Conservation (phyloP, 2,797 vertebrate genomes). For the Acipenser oxyrinchus region DNA sequence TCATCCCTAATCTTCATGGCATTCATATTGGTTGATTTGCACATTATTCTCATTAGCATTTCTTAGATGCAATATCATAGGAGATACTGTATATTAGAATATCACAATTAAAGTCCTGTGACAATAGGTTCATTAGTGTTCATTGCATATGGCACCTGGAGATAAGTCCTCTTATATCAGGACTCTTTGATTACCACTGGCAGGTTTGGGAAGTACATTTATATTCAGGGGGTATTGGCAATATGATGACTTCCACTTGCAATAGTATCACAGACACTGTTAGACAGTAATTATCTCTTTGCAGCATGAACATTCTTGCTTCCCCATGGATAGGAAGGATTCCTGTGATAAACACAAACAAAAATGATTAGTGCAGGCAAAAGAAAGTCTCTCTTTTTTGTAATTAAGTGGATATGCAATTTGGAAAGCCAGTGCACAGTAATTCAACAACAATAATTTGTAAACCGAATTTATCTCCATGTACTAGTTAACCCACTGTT, state of each 20-base stretch:
- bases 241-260: slow-evolving; percentile 23
- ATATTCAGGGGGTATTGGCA: slow-evolving; percentile 21
- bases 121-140: neutral
- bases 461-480: no score
- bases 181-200: neutral
- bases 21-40: neutral
- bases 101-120: neutral
- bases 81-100: neutral
- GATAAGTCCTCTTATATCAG: neutral
- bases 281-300: slow-evolving; percentile 33
- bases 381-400: no score
- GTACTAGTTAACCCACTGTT: no score
- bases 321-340: slow-evolving; percentile 33
- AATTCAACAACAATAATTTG: no score
- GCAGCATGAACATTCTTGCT: slow-evolving; percentile 34
- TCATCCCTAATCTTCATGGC: neutral
- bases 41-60: neutral
- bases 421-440: no score
- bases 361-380: slow-evolving; percentile 3
- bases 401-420: no score
- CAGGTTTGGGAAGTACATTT: neutral
- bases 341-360: slow-evolving; percentile 29
- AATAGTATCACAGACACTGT: slow-evolving; percentile 23
- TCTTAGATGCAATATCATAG: neutral
- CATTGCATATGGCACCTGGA: neutral